Percentiles rank a stretch among this genome's conserved stretches.
Conservation (phyloP, 2,113 vertebrate species). For the Alligator sinensis region DNA sequence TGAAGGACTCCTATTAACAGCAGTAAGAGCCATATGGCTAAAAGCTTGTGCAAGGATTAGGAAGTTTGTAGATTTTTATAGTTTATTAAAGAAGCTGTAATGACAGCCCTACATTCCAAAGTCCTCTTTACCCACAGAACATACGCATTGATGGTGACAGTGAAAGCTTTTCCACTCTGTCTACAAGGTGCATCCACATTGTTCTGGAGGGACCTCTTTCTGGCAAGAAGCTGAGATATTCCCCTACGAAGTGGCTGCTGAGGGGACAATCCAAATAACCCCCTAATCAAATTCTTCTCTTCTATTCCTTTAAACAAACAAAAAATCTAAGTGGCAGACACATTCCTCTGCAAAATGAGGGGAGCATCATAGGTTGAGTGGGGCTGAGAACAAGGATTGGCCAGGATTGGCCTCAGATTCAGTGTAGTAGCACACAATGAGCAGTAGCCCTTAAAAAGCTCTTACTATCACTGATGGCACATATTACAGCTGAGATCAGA, state of each 20-base stretch:
- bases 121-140: background rate
- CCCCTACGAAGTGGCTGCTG: too few species aligned
- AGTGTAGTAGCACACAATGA: background rate
- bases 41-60: slow-evolving; percentile 49
- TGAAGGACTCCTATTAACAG: slow-evolving; percentile 46
- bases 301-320: background rate
- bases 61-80: slow-evolving; percentile 46
- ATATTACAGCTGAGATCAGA: background rate
- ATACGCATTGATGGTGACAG: background rate
- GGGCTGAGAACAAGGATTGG: background rate
- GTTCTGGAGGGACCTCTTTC: background rate
- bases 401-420: background rate
- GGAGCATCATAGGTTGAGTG: background rate
- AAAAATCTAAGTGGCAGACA: background rate
- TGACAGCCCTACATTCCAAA: background rate
- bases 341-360: background rate
- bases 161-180: background rate
- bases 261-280: too few species aligned
- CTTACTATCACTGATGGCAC: background rate
- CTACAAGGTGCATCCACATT: background rate
- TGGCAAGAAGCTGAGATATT: background rate
- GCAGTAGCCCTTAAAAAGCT: background rate
- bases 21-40: slow-evolving; percentile 58
- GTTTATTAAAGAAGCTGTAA: slow-evolving; percentile 36
- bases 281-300: too few species aligned